Conservation (phyloP, 2,888 invertebrate species). For the Tuta absoluta region DNA sequence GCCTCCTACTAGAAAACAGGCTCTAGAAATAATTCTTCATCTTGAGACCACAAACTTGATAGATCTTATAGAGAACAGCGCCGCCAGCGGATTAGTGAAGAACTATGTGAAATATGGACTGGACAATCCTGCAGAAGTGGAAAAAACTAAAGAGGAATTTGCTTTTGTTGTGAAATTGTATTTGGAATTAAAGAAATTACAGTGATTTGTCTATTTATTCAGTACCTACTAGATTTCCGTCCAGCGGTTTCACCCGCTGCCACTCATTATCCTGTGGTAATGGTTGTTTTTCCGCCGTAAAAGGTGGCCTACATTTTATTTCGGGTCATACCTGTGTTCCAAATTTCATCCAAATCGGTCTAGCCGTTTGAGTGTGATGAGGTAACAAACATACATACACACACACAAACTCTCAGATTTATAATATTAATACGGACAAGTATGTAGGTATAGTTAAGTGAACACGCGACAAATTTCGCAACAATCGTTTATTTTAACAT, state of each 20-base stretch:
- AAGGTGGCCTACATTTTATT: no score
- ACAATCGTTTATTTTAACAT: conserved; percentile 5
- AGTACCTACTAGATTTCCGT: no score
- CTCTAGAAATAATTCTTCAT: conserved; percentile 55
- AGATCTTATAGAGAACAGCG: conserved; percentile 51
- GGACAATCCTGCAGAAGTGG: conserved; percentile 42
- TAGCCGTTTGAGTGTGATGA: no score
- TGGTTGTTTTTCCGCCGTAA: no score
- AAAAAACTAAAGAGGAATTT: conserved; percentile 47
- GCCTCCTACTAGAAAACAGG: conserved; percentile 38
- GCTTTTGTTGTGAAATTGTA: conserved; percentile 50
- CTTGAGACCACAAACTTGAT: conserved; percentile 49
- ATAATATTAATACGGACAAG: no score
- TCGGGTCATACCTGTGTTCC: no score
- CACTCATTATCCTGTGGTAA: no score
- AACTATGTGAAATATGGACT: conserved; percentile 45
- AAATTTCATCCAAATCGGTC: no score
- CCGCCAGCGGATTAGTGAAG: conserved; percentile 44
- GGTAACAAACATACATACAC: no score
- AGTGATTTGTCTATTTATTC: conserved; percentile 26
- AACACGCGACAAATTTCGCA: not conserved
- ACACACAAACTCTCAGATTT: no score
- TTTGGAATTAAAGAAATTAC: conserved; percentile 41
- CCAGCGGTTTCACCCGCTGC: no score
- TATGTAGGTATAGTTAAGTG: no score